Percentiles rank a stretch among this genome's conserved stretches.
Conservation (phyloP, 2,797 vertebrate species). For the Phataginus tricuspis region DNA sequence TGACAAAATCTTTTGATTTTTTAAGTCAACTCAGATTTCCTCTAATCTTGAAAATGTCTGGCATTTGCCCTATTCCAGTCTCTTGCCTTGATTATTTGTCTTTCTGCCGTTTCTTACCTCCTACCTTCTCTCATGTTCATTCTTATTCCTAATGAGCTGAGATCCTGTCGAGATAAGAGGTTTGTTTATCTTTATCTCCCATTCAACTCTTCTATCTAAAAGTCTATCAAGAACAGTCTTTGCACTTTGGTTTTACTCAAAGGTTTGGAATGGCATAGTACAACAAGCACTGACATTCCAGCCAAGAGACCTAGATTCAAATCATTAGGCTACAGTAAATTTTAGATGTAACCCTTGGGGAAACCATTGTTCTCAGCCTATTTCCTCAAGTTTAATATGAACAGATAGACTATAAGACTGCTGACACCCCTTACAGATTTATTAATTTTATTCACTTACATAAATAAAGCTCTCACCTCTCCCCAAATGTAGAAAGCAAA, state of each 20-base stretch:
- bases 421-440: background rate
- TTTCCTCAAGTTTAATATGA: slow-evolving; percentile 32
- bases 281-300: background rate
- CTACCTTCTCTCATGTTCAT: background rate
- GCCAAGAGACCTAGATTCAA: background rate
- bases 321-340: background rate
- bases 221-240: background rate
- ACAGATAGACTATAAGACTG: background rate
- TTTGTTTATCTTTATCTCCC: background rate
- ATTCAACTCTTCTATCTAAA: background rate
- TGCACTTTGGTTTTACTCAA: background rate
- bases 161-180: background rate
- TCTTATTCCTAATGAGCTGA: slow-evolving; percentile 25
- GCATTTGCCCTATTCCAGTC: background rate
- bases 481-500: background rate
- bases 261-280: background rate
- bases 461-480: background rate
- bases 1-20: slow-evolving; percentile 25
- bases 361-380: background rate
- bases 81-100: background rate
- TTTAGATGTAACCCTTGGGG: background rate
- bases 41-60: slow-evolving; percentile 34
- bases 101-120: slow-evolving; percentile 24
- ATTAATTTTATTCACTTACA: background rate
- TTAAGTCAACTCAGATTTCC: slow-evolving; percentile 30